Percentiles rank a stretch among this genome's conserved stretches.
These are phyloP conservation scores for Nyctibius grandis DNA, from an alignment of 2,797 vertebrate genomes.

Conservation along the genomic window DNA sequence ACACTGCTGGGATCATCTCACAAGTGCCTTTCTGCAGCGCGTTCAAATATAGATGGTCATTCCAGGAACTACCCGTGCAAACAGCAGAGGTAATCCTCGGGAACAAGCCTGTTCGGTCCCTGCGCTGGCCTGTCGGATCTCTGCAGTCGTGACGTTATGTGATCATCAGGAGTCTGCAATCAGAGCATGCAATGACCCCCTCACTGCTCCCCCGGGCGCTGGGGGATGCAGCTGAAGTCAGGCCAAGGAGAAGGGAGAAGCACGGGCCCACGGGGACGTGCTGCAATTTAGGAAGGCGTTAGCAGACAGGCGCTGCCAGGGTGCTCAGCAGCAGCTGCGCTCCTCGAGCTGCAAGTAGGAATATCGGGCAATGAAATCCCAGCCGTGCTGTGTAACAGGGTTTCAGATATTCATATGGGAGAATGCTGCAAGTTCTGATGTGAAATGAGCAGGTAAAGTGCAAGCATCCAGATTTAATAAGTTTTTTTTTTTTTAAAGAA, in stretches of 20 bases:
- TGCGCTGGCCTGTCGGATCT: not conserved
- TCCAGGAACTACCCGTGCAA: not conserved
- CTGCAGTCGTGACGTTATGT: not conserved
- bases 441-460: not conserved
- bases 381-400: not conserved
- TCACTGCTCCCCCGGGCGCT: rapidly evolving
- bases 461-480: not conserved
- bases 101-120: not conserved
- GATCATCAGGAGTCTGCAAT: not conserved
- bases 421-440: not conserved
- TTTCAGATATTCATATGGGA: not conserved
- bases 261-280: rapidly evolving
- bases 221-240: not conserved
- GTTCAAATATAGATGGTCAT: conserved; percentile 14
- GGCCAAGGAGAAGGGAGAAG: not conserved
- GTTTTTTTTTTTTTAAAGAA: not conserved
- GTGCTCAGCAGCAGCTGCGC: not conserved
- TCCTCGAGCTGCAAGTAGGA: not conserved
- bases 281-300: not conserved
- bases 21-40: not conserved
- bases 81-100: not conserved
- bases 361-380: not conserved
- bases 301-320: not conserved
- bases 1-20: not conserved
- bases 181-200: not conserved